Percentiles rank a stretch among this genome's conserved stretches.
Conservation (phyloP, 2,797 vertebrate genomes). For the Rhabdophis nuchalis region DNA sequence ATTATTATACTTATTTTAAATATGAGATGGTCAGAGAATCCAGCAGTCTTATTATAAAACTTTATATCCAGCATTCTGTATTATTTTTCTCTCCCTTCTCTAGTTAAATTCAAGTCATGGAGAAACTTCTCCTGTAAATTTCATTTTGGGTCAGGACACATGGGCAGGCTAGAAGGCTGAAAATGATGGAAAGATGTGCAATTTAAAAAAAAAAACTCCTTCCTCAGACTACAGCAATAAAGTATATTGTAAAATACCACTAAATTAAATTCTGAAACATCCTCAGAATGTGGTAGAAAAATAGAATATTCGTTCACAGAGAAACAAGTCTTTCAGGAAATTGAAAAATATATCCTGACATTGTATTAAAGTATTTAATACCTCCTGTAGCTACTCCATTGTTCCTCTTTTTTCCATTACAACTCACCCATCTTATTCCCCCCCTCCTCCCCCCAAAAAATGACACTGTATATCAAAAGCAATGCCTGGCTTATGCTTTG, state of each 20-base stretch:
- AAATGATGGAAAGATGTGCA: background rate
- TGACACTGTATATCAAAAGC: slow-evolving; percentile 48
- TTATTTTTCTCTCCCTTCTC: background rate
- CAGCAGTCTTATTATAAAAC: background rate
- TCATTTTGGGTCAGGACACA: background rate
- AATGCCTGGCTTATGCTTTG: slow-evolving; percentile 47
- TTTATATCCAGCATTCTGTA: background rate
- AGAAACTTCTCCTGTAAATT: background rate
- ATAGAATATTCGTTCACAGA: background rate
- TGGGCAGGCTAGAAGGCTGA: background rate
- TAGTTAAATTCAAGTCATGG: background rate
- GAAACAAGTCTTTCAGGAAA: background rate
- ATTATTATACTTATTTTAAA: background rate
- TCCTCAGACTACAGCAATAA: background rate
- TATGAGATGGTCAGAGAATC: background rate
- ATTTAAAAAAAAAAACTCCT: background rate
- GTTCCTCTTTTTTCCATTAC: background rate
- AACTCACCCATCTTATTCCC: background rate
- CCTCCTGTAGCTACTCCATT: slow-evolving; percentile 26
- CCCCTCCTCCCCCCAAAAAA: slow-evolving; percentile 24
- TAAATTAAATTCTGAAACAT: background rate
- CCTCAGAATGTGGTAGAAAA: background rate
- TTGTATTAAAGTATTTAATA: slow-evolving; percentile 50
- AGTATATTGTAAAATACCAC: background rate
- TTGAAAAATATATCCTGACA: background rate